These are phyloP conservation scores for Camelus dromedarius DNA, from an alignment of 2,113 vertebrate species.

Conservation along the genomic window DNA sequence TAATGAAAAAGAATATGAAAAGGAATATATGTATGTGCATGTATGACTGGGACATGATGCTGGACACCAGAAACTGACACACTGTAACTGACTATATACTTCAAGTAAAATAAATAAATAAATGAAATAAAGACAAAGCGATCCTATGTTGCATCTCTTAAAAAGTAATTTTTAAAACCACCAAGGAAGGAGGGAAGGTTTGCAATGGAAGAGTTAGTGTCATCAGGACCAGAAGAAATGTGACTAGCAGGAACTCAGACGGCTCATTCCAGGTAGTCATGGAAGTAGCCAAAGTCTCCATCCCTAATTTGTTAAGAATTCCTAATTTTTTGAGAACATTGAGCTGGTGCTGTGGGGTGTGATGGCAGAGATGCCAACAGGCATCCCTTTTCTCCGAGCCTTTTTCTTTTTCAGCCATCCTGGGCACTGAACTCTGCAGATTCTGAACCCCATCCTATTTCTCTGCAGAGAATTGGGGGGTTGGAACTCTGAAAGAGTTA, in stretches of 20 bases:
- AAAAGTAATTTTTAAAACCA: background rate
- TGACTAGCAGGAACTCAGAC: background rate
- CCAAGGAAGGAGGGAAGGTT: background rate
- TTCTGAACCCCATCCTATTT: background rate
- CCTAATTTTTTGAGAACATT: slow-evolving; percentile 44
- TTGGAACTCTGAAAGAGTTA: background rate
- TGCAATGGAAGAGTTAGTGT: background rate
- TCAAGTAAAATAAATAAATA: no score
- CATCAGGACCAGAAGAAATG: background rate
- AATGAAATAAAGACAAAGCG: no score
- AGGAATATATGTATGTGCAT: no score
- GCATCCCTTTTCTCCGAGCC: background rate
- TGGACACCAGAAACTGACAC: no score
- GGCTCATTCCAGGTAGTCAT: background rate
- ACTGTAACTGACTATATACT: no score
- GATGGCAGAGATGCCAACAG: background rate
- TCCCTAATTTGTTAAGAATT: background rate
- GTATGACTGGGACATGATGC: no score
- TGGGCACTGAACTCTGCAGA: background rate
- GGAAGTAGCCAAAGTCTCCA: slow-evolving; percentile 7
- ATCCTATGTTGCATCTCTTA: background rate
- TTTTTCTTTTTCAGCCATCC: background rate
- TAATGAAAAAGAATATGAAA: no score
- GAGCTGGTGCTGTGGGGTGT: background rate
- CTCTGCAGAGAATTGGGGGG: background rate